Conservation (phyloP, 1,140 invertebrate genomes). For the Megalonaias nervosa region DNA sequence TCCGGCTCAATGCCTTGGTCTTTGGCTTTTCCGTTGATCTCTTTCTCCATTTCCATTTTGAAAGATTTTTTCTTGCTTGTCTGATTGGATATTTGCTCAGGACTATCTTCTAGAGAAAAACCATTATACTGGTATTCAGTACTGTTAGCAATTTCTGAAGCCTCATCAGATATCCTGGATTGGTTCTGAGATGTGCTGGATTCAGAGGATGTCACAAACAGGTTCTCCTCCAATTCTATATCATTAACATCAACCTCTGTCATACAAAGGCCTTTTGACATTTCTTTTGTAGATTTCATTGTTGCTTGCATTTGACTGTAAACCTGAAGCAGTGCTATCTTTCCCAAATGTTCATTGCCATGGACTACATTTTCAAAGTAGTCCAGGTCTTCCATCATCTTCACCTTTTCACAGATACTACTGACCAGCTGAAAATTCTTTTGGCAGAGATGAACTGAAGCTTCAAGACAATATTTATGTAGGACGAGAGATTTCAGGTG, state of each 20-base stretch:
- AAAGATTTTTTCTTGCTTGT: constrained; percentile 12
- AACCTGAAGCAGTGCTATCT: too few relatives aligned
- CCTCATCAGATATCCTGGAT: not conserved
- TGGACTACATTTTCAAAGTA: too few relatives aligned
- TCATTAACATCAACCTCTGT: not conserved
- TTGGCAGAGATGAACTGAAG: too few relatives aligned
- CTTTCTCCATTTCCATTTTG: not conserved
- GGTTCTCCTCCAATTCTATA: not conserved
- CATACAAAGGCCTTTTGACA: too few relatives aligned
- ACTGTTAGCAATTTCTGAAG: not conserved
- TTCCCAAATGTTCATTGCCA: too few relatives aligned
- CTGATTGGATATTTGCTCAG: not conserved
- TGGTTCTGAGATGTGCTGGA: not conserved
- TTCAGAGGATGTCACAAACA: not conserved
- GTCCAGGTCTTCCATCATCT: too few relatives aligned
- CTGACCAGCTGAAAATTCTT: too few relatives aligned
- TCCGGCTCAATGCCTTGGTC: not conserved
- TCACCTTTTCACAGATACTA: too few relatives aligned
- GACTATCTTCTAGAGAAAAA: not conserved
- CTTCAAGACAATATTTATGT: too few relatives aligned
- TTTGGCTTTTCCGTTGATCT: not conserved
- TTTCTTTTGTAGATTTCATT: too few relatives aligned
- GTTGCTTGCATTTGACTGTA: too few relatives aligned
- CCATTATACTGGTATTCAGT: not conserved
- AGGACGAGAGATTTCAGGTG: too few relatives aligned